Evolutionary conservation across 1,140 invertebrate genomes (phyloP).

Genomic region (Ericerus pela): DNA sequence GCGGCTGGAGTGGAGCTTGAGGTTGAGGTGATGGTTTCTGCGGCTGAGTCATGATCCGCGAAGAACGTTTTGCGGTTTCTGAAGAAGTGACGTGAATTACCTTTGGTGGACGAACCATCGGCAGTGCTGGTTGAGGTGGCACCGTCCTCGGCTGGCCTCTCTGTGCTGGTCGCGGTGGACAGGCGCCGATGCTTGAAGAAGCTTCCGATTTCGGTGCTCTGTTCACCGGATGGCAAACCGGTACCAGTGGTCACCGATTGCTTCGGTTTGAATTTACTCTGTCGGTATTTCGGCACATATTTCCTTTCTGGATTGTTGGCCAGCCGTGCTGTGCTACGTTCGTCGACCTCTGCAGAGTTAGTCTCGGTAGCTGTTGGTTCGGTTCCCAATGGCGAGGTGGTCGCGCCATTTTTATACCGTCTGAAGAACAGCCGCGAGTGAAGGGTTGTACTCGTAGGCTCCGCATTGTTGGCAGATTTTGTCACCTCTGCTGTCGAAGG

Average conservation of each 20-base stretch:
- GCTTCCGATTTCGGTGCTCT: not conserved
- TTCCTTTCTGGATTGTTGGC: not conserved
- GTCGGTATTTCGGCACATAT: not conserved
- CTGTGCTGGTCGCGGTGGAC: not conserved
- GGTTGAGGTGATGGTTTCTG: not conserved
- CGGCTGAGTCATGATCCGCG: no score
- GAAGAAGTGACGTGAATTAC: not conserved
- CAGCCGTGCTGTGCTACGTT: not conserved
- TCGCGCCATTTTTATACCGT: not conserved
- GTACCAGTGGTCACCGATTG: no score
- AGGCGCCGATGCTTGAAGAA: not conserved
- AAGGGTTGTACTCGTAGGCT: not conserved
- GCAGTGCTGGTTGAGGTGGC: not conserved
- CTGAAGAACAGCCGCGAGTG: not conserved
- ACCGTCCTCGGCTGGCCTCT: not conserved
- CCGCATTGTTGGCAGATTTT: not conserved
- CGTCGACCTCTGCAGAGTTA: not conserved
- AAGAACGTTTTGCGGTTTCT: not conserved
- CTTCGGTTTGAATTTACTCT: not conserved
- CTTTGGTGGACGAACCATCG: not conserved
- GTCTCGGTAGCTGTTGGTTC: not conserved
- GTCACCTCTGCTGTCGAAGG: not conserved
- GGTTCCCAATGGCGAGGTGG: not conserved
- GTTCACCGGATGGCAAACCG: no score
- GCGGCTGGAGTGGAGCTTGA: not conserved